These are phyloP conservation scores for Gerris buenoi DNA, from an alignment of 1,140 invertebrate species.

Conservation along the genomic window DNA sequence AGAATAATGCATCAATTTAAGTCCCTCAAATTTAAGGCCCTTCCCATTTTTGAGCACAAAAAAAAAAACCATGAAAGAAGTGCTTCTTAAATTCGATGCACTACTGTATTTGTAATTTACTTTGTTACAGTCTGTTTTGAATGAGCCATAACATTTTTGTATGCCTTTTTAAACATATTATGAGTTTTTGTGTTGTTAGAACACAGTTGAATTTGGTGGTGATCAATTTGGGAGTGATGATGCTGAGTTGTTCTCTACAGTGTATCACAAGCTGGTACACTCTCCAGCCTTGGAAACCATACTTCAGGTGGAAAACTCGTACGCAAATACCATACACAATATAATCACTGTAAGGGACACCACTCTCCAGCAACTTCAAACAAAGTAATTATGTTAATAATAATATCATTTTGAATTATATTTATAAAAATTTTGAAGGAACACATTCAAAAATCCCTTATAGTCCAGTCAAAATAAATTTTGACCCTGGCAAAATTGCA, in stretches of 20 bases:
- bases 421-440: too few species aligned
- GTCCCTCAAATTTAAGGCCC: not conserved
- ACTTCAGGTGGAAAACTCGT: slow-evolving; percentile 59
- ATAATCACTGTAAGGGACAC: slow-evolving; percentile 47
- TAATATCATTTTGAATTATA: not conserved
- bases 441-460: too few species aligned
- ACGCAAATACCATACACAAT: slow-evolving; percentile 51
- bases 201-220: slow-evolving; percentile 2
- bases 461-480: too few species aligned
- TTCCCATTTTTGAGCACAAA: not conserved
- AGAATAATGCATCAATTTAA: not conserved
- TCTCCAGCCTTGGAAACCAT: slow-evolving; percentile 63
- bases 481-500: too few species aligned
- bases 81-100: not conserved
- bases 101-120: not conserved
- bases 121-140: not conserved
- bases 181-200: too few species aligned
- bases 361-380: not conserved
- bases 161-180: not conserved
- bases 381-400: slow-evolving; percentile 26
- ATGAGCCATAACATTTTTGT: not conserved
- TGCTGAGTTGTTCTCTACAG: slow-evolving; percentile 59
- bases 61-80: not conserved
- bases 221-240: slow-evolving; percentile 31
- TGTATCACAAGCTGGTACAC: slow-evolving; percentile 67